Evolutionary conservation across 2,113 vertebrate species (phyloP), one percentile per base, ranked within the genome.

Genomic region (Neoarius graeffei): DNA sequence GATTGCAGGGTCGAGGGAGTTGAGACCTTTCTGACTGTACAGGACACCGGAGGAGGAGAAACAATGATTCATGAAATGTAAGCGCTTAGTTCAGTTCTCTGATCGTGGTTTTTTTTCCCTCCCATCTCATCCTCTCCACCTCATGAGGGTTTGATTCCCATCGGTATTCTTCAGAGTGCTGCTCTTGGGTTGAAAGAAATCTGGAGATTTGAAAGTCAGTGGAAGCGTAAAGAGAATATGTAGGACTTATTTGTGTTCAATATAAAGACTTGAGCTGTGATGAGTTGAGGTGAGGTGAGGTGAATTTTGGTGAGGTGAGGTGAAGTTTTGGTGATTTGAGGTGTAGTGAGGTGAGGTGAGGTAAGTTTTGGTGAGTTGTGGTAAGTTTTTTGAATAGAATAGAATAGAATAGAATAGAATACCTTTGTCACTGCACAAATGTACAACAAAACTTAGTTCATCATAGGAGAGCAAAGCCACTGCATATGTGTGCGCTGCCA

Each of bases 1-100:
- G 80, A 81, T 81, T 81, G 80, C 3, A 10, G 57, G 80, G 80
- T 81, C 56, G 80, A 81, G 19, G 23, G 57, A 81, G 80, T 23
- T 30, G 30, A 81, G 80, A 81, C 80, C 80, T 81, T 81, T 62
- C 10, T 11, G 30, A 81, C 56, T 59, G 54, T 35, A 59, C 56
- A 81, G 27, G 77, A 81, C 11, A 57, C 77, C 15, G n/a, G 54
- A 81, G 54, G 52, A 57, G 25, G 17, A 81, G 15, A 19, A 35
- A n/a, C 77, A 19, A 15, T n/a, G 1, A n/a, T 7, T 14, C 23
- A 13, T 79, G 77, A 57, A 81, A 30, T 4, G 79, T 57, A 35
- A 81, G 79, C 30, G 15, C 50, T 56, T 8, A 10, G 14, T 8
- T 42, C 80, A 35, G 30, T 13, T 11, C 30, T 81, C 80, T 13